A percentile compares a stretch with the other conserved stretches of the same genome.
Conservation (phyloP, 2,888 invertebrate genomes). For the Athalia circularis region DNA sequence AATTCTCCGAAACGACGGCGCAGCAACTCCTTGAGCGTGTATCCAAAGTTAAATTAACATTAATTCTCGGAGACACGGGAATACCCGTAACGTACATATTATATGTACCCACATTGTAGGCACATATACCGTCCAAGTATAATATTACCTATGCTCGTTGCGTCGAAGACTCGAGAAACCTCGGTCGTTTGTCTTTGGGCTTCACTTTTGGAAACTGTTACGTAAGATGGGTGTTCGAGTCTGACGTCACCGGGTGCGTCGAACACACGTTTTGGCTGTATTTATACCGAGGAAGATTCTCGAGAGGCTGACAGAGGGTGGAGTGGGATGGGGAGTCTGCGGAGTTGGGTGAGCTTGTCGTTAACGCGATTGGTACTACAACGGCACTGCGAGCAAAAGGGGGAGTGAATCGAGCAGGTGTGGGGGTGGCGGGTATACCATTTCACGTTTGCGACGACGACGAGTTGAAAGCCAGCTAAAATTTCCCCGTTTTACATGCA, state of each 20-base stretch:
- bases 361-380: slow-evolving; percentile 39
- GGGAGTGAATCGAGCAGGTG: slow-evolving; percentile 14
- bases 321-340: not conserved
- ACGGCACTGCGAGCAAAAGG: not conserved
- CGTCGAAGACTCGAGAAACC: no score
- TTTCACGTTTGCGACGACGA: slow-evolving; percentile 28
- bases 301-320: not conserved
- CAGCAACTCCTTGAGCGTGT: not conserved
- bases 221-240: no score
- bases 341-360: slow-evolving; percentile 30
- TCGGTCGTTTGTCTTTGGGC: no score
- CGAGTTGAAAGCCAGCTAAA: slow-evolving; percentile 31
- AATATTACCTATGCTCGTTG: no score
- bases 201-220: no score
- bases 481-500: slow-evolving; percentile 34
- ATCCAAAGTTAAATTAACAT: slow-evolving; percentile 3
- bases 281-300: not conserved
- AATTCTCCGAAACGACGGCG: not conserved
- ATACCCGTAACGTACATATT: no score
- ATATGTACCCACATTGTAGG: no score
- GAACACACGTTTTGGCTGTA: no score
- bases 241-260: no score
- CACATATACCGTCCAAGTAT: no score
- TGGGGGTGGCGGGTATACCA: not conserved
- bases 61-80: slow-evolving; percentile 8